These are phyloP conservation scores for Macrosteles quadrilineatus DNA, from an alignment of 1,140 invertebrate genomes.

Conservation along the genomic window DNA sequence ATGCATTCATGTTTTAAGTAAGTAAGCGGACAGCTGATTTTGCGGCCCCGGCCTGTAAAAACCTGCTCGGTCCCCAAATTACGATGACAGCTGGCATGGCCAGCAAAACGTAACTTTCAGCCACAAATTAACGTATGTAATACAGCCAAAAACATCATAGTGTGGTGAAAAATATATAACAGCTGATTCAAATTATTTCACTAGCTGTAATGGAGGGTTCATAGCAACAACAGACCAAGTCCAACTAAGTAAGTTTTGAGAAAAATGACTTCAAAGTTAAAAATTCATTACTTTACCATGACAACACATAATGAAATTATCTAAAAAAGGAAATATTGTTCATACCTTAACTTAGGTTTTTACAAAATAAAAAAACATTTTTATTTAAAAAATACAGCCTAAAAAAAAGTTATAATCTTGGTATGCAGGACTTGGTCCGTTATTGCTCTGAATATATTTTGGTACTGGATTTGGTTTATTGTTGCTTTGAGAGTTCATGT, in stretches of 20 bases:
- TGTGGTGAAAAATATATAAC: no score
- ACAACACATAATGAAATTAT: background rate
- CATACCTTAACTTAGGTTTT: conserved; percentile 14
- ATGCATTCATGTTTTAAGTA: no score
- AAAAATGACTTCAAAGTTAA: conserved; percentile 13
- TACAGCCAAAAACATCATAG: no score
- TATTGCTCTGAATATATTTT: conserved; percentile 19
- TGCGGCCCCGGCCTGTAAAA: no score
- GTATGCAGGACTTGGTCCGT: conserved; percentile 20
- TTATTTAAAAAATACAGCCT: background rate
- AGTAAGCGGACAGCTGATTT: no score
- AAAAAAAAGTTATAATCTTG: background rate
- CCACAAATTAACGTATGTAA: no score
- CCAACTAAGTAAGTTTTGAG: conserved; percentile 3
- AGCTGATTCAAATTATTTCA: no score
- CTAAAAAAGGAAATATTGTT: conserved; percentile 1
- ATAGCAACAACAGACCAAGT: conserved; percentile 8
- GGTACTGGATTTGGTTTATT: conserved; percentile 1
- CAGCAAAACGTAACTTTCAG: no score
- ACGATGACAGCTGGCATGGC: no score
- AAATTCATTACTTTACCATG: conserved; percentile 7
- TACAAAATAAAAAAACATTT: background rate
- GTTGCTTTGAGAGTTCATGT: background rate
- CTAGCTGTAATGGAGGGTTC: conserved; percentile 9
- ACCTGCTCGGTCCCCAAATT: no score